phyloP scores from a whole-genome alignment of 2,888 invertebrate genomes.

The Parapristionchus giblindavisi region DNA sequence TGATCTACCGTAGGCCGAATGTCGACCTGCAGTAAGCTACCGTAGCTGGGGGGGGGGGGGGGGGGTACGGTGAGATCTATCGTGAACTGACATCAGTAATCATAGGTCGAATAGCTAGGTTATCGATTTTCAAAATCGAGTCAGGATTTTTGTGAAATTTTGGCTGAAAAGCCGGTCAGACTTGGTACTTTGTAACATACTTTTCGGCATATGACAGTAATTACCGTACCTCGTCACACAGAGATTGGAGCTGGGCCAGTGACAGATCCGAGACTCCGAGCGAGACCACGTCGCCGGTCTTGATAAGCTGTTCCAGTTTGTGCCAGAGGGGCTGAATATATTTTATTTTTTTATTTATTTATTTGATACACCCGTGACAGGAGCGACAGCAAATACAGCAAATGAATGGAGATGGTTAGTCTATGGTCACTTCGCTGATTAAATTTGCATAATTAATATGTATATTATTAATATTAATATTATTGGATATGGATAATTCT shows the following conservation, averaged over 20 bases:
- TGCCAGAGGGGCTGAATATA: constrained; percentile 54
- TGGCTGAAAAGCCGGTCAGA: background rate
- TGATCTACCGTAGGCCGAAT: constrained; percentile 63
- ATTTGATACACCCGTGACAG: too few relatives aligned
- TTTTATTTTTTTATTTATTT: too few relatives aligned
- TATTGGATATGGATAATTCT: background rate
- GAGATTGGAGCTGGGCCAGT: constrained; percentile 49
- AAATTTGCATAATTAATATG: too few relatives aligned
- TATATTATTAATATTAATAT: too few relatives aligned
- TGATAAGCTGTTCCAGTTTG: constrained; percentile 55
- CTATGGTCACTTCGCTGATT: too few relatives aligned
- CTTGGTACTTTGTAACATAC: background rate
- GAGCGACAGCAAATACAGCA: too few relatives aligned
- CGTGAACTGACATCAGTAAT: too few relatives aligned
- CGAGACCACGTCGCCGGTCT: constrained; percentile 55
- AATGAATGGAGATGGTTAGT: too few relatives aligned
- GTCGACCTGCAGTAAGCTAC: constrained; percentile 20
- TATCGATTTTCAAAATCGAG: background rate
- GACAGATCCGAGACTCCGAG: constrained; percentile 67
- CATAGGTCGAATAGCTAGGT: too few relatives aligned
- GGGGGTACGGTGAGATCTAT: too few relatives aligned
- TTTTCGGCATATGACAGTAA: background rate
- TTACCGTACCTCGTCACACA: constrained; percentile 30
- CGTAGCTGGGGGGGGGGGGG: background rate
- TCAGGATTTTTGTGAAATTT: background rate